These are phyloP conservation scores for Tangara arthus DNA, from an alignment of 2,797 vertebrate species.

Conservation along the genomic window DNA sequence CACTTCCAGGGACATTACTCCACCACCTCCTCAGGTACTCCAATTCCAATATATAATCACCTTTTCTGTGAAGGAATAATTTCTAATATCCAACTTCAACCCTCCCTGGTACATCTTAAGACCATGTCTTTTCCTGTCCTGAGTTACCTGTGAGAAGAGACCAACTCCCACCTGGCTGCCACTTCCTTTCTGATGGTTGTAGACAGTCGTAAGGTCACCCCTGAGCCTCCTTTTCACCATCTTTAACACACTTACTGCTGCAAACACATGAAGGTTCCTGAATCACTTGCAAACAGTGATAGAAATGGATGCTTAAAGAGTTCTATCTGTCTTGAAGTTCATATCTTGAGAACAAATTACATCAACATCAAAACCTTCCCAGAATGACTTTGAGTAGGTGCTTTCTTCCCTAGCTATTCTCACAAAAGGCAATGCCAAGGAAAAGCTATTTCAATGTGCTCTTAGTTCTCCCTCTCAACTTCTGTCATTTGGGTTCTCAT, in stretches of 20 bases:
- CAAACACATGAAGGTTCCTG: not conserved
- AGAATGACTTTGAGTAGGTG: not conserved
- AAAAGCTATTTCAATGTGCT: not conserved
- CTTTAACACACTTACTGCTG: not conserved
- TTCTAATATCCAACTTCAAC: not conserved
- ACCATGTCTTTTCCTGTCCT: not conserved
- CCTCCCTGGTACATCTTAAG: not conserved
- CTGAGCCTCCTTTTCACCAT: not conserved
- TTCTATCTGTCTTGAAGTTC: not conserved
- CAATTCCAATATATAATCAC: not conserved
- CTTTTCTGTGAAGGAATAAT: not conserved
- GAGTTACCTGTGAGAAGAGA: not conserved
- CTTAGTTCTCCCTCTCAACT: not conserved
- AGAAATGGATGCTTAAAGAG: not conserved
- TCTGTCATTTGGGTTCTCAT: not conserved
- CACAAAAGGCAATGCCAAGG: not conserved
- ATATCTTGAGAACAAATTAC: not conserved
- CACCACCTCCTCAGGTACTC: accelerated
- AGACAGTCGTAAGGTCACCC: accelerated
- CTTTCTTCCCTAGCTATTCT: not conserved
- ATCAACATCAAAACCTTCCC: not conserved
- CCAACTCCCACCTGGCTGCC: accelerated
- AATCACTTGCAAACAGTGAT: not conserved
- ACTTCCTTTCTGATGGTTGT: not conserved
- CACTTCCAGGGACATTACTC: not conserved